phyloP scores from a whole-genome alignment of 1,140 invertebrate species.

The Spodoptera litura region DNA sequence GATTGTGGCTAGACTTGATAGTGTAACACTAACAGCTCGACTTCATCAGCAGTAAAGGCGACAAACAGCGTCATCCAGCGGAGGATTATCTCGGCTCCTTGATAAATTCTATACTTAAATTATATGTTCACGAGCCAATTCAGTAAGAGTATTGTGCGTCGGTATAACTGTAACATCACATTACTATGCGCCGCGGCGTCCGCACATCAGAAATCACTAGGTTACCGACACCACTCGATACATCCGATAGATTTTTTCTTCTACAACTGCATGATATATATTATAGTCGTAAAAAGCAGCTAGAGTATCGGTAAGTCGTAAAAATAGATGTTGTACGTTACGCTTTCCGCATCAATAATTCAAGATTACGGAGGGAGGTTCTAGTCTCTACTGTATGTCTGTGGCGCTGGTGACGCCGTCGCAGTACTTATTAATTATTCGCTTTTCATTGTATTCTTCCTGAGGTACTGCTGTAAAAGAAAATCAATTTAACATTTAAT shows the following conservation, averaged over 20 bases:
- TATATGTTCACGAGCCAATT: slow-evolving; percentile 49
- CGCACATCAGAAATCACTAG: slow-evolving; percentile 68
- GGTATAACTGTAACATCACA: slow-evolving; percentile 51
- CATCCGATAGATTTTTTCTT: slow-evolving; percentile 68
- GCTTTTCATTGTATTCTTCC: neutral
- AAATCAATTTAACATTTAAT: no score
- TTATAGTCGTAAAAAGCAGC: slow-evolving; percentile 75
- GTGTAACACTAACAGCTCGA: neutral
- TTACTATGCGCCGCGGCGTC: slow-evolving; percentile 69
- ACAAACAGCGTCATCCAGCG: neutral
- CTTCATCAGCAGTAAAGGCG: neutral
- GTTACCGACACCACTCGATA: slow-evolving; percentile 65
- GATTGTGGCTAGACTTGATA: no score
- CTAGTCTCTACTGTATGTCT: slow-evolving; percentile 66
- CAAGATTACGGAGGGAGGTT: slow-evolving; percentile 73
- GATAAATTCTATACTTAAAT: slow-evolving; percentile 35
- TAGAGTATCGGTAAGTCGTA: slow-evolving; percentile 65
- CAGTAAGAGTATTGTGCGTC: slow-evolving; percentile 52
- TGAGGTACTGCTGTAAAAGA: neutral
- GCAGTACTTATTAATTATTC: slow-evolving; percentile 9
- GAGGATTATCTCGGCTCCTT: neutral
- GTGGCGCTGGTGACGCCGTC: slow-evolving; percentile 25
- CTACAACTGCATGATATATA: slow-evolving; percentile 73
- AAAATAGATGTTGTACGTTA: slow-evolving; percentile 77
- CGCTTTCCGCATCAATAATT: slow-evolving; percentile 72